Evolutionary conservation across 1,140 invertebrate species (phyloP).

Genomic region (Chrysomallon squamiferum): DNA sequence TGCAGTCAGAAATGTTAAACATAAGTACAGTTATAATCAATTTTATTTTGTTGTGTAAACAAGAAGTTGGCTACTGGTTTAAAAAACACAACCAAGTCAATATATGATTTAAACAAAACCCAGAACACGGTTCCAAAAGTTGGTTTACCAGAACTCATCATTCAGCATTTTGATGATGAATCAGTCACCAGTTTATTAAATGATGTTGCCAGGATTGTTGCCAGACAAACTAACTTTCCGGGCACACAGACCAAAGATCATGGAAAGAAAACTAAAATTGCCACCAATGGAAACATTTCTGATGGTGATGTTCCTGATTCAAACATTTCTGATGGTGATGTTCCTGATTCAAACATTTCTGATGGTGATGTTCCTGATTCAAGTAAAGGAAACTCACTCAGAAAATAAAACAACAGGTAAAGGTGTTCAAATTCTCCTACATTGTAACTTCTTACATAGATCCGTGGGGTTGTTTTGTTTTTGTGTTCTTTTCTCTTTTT

Average conservation of each 20-base stretch:
- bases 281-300: slow-evolving; percentile 1
- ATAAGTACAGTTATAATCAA: no score
- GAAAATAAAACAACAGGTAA: no score
- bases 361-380: slow-evolving; percentile 16
- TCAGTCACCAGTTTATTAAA: slow-evolving; percentile 24
- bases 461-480: no score
- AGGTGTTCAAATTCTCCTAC: no score
- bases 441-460: no score
- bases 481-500: no score
- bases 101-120: slow-evolving; percentile 70
- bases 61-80: slow-evolving; percentile 64
- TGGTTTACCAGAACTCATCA: slow-evolving; percentile 76
- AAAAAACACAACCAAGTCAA: slow-evolving; percentile 71
- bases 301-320: slow-evolving; percentile 1
- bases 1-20: no score
- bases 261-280: background rate
- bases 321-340: slow-evolving; percentile 18
- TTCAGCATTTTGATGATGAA: slow-evolving; percentile 85
- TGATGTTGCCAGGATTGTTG: slow-evolving; percentile 8
- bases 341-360: slow-evolving; percentile 26
- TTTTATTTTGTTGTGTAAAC: no score
- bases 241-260: background rate
- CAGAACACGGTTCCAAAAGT: slow-evolving; percentile 18
- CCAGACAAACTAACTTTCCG: background rate
- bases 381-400: no score